Percentiles rank a stretch among this genome's conserved stretches.
Conservation (phyloP, 1,140 invertebrate species). For the Bactericera cockerelli region DNA sequence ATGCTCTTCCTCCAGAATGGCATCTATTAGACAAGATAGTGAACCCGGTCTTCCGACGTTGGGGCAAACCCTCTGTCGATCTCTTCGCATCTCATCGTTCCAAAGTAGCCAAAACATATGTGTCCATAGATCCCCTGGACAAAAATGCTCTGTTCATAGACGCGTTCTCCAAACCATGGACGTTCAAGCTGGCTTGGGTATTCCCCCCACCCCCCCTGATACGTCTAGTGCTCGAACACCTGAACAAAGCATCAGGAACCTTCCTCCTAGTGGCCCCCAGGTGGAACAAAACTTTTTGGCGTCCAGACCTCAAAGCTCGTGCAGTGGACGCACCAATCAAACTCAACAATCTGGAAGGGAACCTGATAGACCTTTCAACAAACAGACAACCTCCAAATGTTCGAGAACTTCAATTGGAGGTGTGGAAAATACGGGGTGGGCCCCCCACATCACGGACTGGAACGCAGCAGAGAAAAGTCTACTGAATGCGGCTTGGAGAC, state of each 20-base stretch:
- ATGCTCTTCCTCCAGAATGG: too few species aligned
- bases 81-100: too few species aligned
- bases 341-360: conserved; percentile 15
- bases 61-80: too few species aligned
- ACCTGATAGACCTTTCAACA: conserved; percentile 24
- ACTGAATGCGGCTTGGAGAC: conserved; percentile 17
- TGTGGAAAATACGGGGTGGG: conserved; percentile 26
- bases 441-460: not conserved
- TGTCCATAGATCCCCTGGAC: conserved; percentile 22
- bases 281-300: conserved; percentile 28
- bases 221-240: conserved; percentile 24
- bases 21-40: too few species aligned
- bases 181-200: conserved; percentile 26
- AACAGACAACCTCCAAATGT: conserved; percentile 21
- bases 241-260: conserved; percentile 22
- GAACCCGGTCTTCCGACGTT: too few species aligned
- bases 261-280: conserved; percentile 24
- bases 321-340: not conserved
- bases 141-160: conserved; percentile 22
- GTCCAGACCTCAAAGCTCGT: conserved; percentile 21
- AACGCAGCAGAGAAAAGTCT: conserved; percentile 11
- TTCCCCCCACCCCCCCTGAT: conserved; percentile 28
- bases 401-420: conserved; percentile 21
- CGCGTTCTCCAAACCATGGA: conserved; percentile 25
- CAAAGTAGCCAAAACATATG: conserved; percentile 18